Evolutionary conservation across 2,113 vertebrate genomes (phyloP), one percentile per base, ranked within the genome.

Genomic region (Poicephalus meyeri): DNA sequence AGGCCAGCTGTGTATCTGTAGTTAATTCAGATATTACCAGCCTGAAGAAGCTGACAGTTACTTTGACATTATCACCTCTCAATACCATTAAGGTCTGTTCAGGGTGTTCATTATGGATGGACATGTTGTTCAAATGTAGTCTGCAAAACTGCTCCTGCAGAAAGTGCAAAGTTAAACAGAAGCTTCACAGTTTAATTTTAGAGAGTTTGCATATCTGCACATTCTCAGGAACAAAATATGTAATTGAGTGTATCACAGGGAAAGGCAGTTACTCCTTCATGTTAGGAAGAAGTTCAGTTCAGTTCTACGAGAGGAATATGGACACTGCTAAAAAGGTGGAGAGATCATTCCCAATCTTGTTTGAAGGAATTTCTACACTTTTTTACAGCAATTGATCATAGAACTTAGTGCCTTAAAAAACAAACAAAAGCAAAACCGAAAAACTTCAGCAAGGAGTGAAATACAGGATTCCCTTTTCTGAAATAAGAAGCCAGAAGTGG

Each of bases 1-100:
- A 74, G 55, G 11, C 18, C 1, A 0, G 11, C 26, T 83, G 7
- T 5, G 2, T 78, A 3, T 13, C 11, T 7, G 2, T 33, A 83
- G 11, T 70, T 92, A 68, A 21, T 60, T 68, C 33, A 73, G 46
- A 23, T 35, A 16, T 11, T 88, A 28, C 63, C 26, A 78, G 21
- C 11, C n/a, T 56, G 39, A 80, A 61, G n/a, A 35, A 80, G 15
- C n/a, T 86, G 63, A 31, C 7, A 24, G n/a, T 37, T 93, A n/a
- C 29, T 88, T 82, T 74, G 41, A 6, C 20, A 25, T 61, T 91
- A 37, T 61, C 24, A 28, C 20, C 4, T 73, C n/a, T 78, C 0
- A 1, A 31, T 76, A 46, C 5, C 5, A 2, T 64, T 20, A 49
- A 66, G 24, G 10, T 74, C 47, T n/a, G 46, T 68, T 35, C 42